Evolutionary conservation across 2,797 vertebrate species (phyloP).

Genomic region (Poeciliopsis turneri): DNA sequence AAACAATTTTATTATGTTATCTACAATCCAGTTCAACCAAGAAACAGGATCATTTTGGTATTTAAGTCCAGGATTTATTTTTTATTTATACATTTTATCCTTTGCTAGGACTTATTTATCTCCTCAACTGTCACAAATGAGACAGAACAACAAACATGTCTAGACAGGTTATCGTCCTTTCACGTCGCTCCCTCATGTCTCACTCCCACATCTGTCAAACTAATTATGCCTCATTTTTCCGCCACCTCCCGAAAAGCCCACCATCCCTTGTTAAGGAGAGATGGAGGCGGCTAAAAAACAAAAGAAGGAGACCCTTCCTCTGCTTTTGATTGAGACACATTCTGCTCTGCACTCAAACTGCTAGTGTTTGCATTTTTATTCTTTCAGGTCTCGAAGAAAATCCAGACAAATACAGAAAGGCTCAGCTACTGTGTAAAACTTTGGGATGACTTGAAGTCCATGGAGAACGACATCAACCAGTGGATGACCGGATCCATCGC

Average conservation of each 20-base stretch:
- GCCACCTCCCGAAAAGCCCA: constrained; percentile 44
- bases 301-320: constrained; percentile 26
- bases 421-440: constrained; percentile 82
- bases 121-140: constrained; percentile 72
- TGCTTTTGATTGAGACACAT: constrained; percentile 50
- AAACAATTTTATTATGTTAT: constrained; percentile 20
- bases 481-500: constrained; percentile 85
- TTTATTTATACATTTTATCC: constrained; percentile 21
- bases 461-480: constrained; percentile 86
- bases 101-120: constrained; percentile 49
- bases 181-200: constrained; percentile 55
- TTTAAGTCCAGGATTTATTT: constrained; percentile 27
- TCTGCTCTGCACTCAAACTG: constrained; percentile 13
- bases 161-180: constrained; percentile 72
- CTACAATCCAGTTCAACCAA: constrained; percentile 20
- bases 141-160: constrained; percentile 76
- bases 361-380: constrained; percentile 23
- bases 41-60: constrained; percentile 30
- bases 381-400: constrained; percentile 86
- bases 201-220: constrained; percentile 71
- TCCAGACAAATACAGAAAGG: constrained; percentile 87
- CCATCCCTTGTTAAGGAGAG: constrained; percentile 39
- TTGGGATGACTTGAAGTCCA: constrained; percentile 89
- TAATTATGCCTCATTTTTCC: constrained; percentile 62
- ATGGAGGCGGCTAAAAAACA: constrained; percentile 42